Percentiles rank a stretch among this genome's conserved stretches.
phyloP scores from a whole-genome alignment of 2,113 vertebrate genomes.

The Crotalus helleri region DNA sequence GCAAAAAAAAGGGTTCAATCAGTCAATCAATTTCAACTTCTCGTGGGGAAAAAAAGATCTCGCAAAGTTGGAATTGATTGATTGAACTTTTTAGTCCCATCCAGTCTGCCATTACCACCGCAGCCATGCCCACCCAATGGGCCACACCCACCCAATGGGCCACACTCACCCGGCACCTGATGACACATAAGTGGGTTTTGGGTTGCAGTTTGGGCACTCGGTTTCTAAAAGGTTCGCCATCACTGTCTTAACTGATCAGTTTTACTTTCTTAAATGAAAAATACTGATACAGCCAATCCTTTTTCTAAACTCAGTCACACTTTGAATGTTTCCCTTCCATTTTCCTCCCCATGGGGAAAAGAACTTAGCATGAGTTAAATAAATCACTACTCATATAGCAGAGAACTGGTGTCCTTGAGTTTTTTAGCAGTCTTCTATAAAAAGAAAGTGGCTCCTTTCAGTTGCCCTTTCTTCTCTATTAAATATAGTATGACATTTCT shows the following conservation, averaged over 20 bases:
- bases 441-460: background rate
- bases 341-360: background rate
- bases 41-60: too few relatives aligned
- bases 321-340: background rate
- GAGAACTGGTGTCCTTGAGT: background rate
- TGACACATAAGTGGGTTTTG: too few relatives aligned
- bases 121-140: too few relatives aligned
- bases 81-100: too few relatives aligned
- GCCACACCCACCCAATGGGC: too few relatives aligned
- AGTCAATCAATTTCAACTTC: too few relatives aligned
- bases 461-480: background rate
- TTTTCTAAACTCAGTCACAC: background rate
- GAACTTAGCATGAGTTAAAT: background rate
- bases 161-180: too few relatives aligned
- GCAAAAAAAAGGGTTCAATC: too few relatives aligned
- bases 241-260: background rate
- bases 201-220: too few relatives aligned
- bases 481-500: constrained; percentile 1
- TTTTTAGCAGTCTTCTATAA: background rate
- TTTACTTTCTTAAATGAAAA: background rate
- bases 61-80: too few relatives aligned
- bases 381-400: background rate
- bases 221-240: too few relatives aligned
- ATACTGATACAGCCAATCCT: background rate
- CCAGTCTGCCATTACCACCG: too few relatives aligned